Evolutionary conservation across 2,113 vertebrate species (phyloP).

Genomic region (Pseudorectes ferrugineus): DNA sequence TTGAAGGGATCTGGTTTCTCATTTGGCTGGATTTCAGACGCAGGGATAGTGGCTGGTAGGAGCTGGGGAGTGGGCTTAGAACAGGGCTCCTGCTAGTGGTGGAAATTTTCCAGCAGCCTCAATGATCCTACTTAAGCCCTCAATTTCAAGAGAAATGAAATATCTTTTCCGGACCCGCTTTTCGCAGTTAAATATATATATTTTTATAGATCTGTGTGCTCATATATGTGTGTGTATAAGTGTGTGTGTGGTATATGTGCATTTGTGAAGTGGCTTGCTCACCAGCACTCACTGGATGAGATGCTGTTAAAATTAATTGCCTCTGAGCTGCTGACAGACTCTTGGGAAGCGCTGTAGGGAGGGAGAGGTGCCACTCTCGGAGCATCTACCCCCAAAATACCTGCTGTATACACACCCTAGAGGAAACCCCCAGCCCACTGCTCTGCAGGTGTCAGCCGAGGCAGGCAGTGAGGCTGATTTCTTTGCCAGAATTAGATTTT

Average conservation of each 20-base stretch:
- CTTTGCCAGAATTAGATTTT: background rate
- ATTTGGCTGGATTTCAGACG: background rate
- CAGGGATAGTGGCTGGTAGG: background rate
- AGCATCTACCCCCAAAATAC: background rate
- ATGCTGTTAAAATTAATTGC: conserved; percentile 10
- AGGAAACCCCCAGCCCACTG: background rate
- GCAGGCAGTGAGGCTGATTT: background rate
- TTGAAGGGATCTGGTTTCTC: conserved; percentile 57
- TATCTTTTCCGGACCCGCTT: background rate
- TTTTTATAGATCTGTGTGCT: background rate
- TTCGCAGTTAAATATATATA: background rate
- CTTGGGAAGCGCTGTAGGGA: background rate
- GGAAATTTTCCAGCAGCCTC: background rate
- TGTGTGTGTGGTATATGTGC: background rate
- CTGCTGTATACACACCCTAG: background rate
- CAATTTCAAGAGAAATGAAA: conserved; percentile 38
- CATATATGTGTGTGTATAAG: conserved; percentile 31
- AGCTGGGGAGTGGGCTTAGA: background rate
- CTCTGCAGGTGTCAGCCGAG: background rate
- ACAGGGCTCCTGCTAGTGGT: conserved; percentile 34
- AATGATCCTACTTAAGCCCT: conserved; percentile 43
- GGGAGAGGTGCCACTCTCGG: background rate
- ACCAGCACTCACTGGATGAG: background rate
- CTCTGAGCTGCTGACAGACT: background rate
- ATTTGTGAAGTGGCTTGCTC: background rate